phyloP scores from a whole-genome alignment of 2,797 vertebrate genomes.

The Linurgus olivaceus region DNA sequence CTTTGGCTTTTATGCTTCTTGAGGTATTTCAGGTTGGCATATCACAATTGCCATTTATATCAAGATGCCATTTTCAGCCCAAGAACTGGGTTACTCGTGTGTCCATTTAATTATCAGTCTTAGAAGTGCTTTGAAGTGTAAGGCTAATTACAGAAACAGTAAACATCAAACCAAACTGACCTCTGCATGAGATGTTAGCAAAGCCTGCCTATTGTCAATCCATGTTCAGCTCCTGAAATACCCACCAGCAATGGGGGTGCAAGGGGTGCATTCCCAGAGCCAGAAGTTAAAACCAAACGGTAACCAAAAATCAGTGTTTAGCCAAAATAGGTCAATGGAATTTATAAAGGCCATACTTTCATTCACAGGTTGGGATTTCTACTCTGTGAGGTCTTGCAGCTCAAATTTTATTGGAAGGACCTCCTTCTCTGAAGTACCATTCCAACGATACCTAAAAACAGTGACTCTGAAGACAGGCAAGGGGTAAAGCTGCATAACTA shows the following conservation, averaged over 20 bases:
- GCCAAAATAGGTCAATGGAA: background rate
- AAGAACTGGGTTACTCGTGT: background rate
- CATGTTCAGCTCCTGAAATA: background rate
- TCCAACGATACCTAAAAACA: background rate
- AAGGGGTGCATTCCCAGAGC: background rate
- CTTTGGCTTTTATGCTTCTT: background rate
- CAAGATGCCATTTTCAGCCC: background rate
- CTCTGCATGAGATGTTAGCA: background rate
- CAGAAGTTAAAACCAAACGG: background rate
- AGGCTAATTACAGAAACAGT: background rate
- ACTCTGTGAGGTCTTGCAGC: background rate
- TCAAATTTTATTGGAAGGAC: background rate
- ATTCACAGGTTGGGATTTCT: background rate
- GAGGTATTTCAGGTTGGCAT: background rate
- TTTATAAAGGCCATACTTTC: background rate
- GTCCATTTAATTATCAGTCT: background rate
- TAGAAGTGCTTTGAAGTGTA: background rate
- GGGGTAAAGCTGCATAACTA: background rate
- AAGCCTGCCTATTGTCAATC: background rate
- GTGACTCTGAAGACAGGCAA: background rate
- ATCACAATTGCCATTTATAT: fast-evolving
- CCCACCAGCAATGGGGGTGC: background rate
- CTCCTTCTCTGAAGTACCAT: background rate
- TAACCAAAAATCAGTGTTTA: background rate
- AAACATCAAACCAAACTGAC: background rate